Evolutionary conservation across 2,113 vertebrate species (phyloP).

Genomic region (Myanophis thanlyinensis): DNA sequence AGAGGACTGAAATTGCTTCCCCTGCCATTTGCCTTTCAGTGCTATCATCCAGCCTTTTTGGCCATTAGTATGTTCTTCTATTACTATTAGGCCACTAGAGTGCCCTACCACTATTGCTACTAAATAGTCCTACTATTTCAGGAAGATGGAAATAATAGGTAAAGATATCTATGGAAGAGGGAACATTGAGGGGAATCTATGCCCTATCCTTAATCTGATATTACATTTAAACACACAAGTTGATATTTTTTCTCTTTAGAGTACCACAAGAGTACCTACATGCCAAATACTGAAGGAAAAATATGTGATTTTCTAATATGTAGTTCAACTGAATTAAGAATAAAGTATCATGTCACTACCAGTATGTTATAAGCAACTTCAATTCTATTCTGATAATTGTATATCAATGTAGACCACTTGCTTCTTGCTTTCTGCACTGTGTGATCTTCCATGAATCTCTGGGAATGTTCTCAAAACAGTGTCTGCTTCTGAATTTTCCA

Average conservation of each 20-base stretch:
- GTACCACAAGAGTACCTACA: neutral
- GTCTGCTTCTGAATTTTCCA: neutral
- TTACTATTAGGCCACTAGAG: neutral
- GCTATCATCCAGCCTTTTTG: neutral
- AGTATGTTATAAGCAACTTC: accelerated
- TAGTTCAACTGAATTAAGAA: neutral
- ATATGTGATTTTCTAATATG: neutral
- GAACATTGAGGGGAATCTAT: neutral
- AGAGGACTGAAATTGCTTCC: neutral
- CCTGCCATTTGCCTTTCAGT: neutral
- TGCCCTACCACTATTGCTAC: neutral
- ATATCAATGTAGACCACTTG: neutral
- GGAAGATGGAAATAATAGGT: neutral
- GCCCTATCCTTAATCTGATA: neutral
- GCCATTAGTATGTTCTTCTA: neutral
- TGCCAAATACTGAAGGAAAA: neutral
- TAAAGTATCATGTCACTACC: neutral
- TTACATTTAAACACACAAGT: neutral
- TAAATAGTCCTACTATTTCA: neutral
- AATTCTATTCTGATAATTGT: neutral
- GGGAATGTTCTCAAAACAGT: neutral
- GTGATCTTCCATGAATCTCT: neutral
- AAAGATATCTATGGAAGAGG: neutral
- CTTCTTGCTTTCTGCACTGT: neutral
- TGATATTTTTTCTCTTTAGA: neutral